A percentile compares a stretch with the other conserved stretches of the same genome.
Conservation (phyloP, 2,888 invertebrate genomes). For the Neocrepidodera transversa region DNA sequence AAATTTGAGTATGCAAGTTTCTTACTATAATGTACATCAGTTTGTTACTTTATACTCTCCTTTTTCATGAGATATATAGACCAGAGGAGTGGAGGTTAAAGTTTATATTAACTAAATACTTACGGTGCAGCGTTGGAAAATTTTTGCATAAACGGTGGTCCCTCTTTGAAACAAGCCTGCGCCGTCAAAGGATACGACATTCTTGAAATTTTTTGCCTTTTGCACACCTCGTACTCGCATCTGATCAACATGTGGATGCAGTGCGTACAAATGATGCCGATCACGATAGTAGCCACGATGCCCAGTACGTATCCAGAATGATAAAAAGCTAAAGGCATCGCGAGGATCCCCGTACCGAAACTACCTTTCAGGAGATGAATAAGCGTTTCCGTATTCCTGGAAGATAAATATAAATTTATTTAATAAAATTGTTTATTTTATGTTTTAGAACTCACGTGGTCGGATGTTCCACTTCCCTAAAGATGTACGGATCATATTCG, state of each 20-base stretch:
- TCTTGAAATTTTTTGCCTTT: slow-evolving; percentile 62
- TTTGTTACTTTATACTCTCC: too few species aligned
- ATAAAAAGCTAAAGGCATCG: slow-evolving; percentile 87
- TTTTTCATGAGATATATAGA: too few species aligned
- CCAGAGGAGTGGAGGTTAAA: too few species aligned
- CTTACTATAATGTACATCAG: too few species aligned
- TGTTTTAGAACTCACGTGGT: slow-evolving; percentile 70
- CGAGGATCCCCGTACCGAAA: slow-evolving; percentile 89
- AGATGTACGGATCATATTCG: slow-evolving; percentile 73
- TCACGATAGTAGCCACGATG: slow-evolving; percentile 77
- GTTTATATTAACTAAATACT: too few species aligned
- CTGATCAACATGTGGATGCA: slow-evolving; percentile 90
- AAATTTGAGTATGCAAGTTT: too few species aligned
- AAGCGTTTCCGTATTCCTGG: slow-evolving; percentile 79
- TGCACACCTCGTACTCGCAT: slow-evolving; percentile 71
- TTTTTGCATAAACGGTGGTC: slow-evolving; percentile 71
- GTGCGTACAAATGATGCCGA: slow-evolving; percentile 90
- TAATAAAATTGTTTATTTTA: background rate
- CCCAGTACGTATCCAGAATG: slow-evolving; percentile 86
- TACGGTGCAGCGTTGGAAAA: slow-evolving; percentile 73
- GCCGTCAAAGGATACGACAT: slow-evolving; percentile 84
- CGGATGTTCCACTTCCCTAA: slow-evolving; percentile 73
- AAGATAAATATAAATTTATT: too few species aligned
- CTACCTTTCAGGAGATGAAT: slow-evolving; percentile 89
- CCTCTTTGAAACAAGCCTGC: slow-evolving; percentile 78